Base-by-base conservation (phyloP, 2,113 vertebrate genomes). In the Catharus fuscescens region DNA sequence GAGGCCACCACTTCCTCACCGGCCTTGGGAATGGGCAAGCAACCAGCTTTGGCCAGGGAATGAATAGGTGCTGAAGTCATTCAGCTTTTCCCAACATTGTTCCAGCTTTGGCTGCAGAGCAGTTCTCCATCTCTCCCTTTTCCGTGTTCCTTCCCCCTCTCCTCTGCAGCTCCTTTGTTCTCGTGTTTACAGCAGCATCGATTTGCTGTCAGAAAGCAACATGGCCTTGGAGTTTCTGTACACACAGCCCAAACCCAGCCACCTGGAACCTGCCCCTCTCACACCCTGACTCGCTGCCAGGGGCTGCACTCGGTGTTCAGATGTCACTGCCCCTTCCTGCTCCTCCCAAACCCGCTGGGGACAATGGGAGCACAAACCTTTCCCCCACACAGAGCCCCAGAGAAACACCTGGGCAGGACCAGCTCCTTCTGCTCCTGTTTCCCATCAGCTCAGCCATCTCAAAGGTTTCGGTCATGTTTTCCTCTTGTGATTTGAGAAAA, bases 171-270 rank as follows among this genome's bases (percentile, higher is more conserved):
- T 95, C 95, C 96, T 97, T 97, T 97, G 96, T 97, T 96, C 96
- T 93, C 28, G 0, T 93, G 88, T 96, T 96, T 96, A 89, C 95
- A 92, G 95, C 81, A 38, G 90, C 95, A 97, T 97, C 59, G 92
- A 97, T 97, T 96, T 96, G 73, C 94, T 96, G 95, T 96, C 96
- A 96, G 93, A 69, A 57, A 74, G 86, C 92, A 84, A 83, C 92
- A 57, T 19, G 65, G 96, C 93, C 89, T 93, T 93, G 91, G 88
- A 94, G 80, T 82, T 93, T 86, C 86, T 88, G 86, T 48, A 21
- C 70, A 45, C 72, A 25, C 53, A 45, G 94, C 61, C 20, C 26
- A 32, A 61, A 83, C 17, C 70, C 92, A 91, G 95, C 88, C 3
- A 5, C 29, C 45, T 44, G 85, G 60, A 96, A 88, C 89, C 59